phyloP scores from a whole-genome alignment of 2,797 vertebrate genomes.

The Lophius americanus region DNA sequence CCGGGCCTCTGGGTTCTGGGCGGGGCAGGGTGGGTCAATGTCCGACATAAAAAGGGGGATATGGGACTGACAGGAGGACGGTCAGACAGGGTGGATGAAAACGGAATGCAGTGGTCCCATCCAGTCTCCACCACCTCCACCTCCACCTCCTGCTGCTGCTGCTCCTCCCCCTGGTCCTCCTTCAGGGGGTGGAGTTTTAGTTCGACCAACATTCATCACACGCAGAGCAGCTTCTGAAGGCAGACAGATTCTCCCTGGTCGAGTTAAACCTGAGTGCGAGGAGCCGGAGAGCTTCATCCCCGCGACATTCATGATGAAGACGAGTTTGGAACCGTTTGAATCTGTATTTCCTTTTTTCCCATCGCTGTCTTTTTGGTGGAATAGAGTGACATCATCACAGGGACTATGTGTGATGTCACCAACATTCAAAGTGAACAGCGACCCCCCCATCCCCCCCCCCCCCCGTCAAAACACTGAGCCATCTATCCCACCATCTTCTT shows the following conservation, averaged over 20 bases:
- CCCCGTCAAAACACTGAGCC: too few relatives aligned
- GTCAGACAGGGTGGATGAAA: slow-evolving; percentile 24
- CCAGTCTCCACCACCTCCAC: neutral
- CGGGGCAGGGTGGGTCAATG: neutral
- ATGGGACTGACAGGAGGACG: slow-evolving; percentile 51
- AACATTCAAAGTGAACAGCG: too few relatives aligned
- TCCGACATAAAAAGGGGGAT: slow-evolving; percentile 59
- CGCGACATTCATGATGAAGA: neutral
- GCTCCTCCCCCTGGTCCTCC: slow-evolving; percentile 54
- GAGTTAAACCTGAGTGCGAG: slow-evolving; percentile 52
- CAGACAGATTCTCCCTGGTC: slow-evolving; percentile 38
- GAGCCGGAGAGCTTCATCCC: slow-evolving; percentile 16
- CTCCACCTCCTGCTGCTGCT: neutral
- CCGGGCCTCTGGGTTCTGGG: slow-evolving; percentile 16
- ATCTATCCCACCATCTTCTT: too few relatives aligned
- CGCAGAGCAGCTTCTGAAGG: slow-evolving; percentile 24
- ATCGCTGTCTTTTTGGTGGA: too few relatives aligned
- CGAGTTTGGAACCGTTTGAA: neutral
- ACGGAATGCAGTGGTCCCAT: slow-evolving; percentile 16
- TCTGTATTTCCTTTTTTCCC: too few relatives aligned
- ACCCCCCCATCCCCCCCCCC: too few relatives aligned
- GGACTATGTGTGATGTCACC: too few relatives aligned
- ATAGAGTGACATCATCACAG: too few relatives aligned
- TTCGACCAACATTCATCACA: slow-evolving; percentile 24
- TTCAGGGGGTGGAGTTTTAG: slow-evolving; percentile 34